Base-by-base conservation (phyloP, 2,888 invertebrate species). In the Aspidapion aeneum region DNA sequence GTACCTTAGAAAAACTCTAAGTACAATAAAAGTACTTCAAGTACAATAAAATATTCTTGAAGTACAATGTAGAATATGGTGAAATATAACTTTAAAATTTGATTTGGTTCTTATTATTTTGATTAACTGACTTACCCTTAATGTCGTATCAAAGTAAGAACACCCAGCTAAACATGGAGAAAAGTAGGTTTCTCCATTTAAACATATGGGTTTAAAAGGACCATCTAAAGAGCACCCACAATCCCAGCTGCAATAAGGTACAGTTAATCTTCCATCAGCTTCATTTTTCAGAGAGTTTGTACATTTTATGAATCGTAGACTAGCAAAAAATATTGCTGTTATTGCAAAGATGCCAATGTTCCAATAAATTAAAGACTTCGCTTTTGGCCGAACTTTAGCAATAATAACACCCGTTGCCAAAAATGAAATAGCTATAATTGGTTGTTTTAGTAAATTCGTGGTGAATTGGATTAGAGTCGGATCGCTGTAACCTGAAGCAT, bases 161-260 rank as follows among this genome's bases (percentile, higher is more conserved):
- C 91, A 91, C 1, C 91, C 91, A 1, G 91, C 91, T 71, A 87
- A 86, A 75, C 91, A 91, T 0, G 91, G 88, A 0, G 88, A 89
- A 74, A 87, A 91, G 74, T 84, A 90, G 0, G 87, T 87, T 3
- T 81, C 77, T 64, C 82, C 83, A 64, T 80, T 80, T 1, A 85
- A 82, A 71, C 89, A 90, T 21, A 90, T 83, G 0, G 90, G 90
- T 61, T 84, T 82, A 71, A 88, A 90, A 18, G 78, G 75, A 56
- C 80, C 77, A 20, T 80, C 78, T 21, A 79, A 74, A 18, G 74
- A 73, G 71, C 88, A 88, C 18, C 80, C 78, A 68, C 87, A 87
- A 51, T 83, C 73, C 22, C 76, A 77, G 65, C 86, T 85, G 70
- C 87, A 87, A 61, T 78, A 83, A 18, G 82, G 82, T 22, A 80